Evolutionary conservation across 2,113 vertebrate genomes (phyloP).

Genomic region (Cyprinodon variegatus): DNA sequence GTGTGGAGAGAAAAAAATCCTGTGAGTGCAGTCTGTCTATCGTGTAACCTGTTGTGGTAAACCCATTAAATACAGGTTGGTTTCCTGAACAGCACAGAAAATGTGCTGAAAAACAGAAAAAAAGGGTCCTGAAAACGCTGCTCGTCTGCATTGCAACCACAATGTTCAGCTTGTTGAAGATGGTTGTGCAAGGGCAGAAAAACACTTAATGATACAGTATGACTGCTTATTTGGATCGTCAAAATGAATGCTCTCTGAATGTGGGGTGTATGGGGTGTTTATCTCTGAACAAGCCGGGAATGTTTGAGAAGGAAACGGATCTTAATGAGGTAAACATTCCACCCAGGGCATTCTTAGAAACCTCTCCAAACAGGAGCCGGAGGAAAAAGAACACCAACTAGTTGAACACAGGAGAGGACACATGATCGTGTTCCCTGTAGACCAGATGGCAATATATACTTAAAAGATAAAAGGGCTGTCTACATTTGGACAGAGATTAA

Average conservation of each 20-base stretch:
- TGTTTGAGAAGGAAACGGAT: conserved; percentile 39
- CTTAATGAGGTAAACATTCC: conserved; percentile 27
- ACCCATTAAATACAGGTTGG: conserved; percentile 22
- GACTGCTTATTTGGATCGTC: conserved; percentile 15
- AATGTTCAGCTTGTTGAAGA: conserved; percentile 1
- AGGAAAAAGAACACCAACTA: conserved; percentile 19
- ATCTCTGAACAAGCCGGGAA: conserved; percentile 23
- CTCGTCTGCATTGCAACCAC: neutral
- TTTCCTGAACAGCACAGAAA: conserved; percentile 52
- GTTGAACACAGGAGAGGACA: conserved; percentile 18
- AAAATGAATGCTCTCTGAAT: conserved; percentile 8
- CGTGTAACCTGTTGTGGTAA: conserved; percentile 38
- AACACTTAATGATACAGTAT: conserved; percentile 9
- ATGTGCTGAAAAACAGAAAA: conserved; percentile 1
- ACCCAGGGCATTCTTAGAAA: conserved; percentile 23
- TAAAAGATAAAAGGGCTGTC: conserved; percentile 27
- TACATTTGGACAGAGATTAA: conserved; percentile 46
- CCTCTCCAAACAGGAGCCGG: conserved; percentile 28
- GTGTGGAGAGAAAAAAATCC: conserved; percentile 40
- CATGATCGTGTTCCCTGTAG: neutral
- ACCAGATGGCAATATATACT: conserved; percentile 41
- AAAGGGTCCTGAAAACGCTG: neutral
- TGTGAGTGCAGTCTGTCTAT: conserved; percentile 11
- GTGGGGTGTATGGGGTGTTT: conserved; percentile 29
- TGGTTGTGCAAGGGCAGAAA: neutral